Evolutionary conservation across 2,113 vertebrate genomes (phyloP).

Genomic region (Zosterops pallidus): DNA sequence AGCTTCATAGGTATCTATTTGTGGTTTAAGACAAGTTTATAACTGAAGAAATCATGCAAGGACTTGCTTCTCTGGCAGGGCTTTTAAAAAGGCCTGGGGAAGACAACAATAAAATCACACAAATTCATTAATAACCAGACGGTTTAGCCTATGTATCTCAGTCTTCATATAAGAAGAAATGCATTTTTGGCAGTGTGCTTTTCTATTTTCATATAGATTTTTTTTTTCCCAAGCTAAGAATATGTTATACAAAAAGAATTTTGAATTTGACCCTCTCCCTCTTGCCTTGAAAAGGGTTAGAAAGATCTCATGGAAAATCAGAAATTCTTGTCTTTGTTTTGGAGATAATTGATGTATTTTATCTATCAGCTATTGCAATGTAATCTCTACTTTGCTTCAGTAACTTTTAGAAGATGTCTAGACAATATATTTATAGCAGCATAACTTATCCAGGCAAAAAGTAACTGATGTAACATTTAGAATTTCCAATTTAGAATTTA

Average conservation of each 20-base stretch:
- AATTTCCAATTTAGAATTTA: neutral
- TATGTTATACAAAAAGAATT: neutral
- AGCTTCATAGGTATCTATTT: neutral
- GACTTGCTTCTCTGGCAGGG: neutral
- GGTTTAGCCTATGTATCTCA: neutral
- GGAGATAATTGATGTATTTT: neutral
- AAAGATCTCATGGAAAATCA: slow-evolving; percentile 2
- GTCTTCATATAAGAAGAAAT: neutral
- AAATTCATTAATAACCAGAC: neutral
- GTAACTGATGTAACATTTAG: neutral
- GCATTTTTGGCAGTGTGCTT: neutral
- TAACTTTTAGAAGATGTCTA: slow-evolving; percentile 16
- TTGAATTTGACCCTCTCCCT: neutral
- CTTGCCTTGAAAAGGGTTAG: neutral
- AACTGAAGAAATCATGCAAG: neutral
- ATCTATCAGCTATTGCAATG: neutral
- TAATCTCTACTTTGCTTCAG: neutral
- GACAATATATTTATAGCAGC: neutral
- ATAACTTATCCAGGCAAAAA: slow-evolving; percentile 27
- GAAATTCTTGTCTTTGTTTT: slow-evolving; percentile 18
- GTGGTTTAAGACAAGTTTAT: neutral
- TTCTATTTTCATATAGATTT: neutral
- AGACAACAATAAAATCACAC: neutral
- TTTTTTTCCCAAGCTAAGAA: neutral
- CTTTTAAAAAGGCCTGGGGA: neutral